Conservation (phyloP, 2,113 vertebrate genomes). For the Gallinago paraguaiae region DNA sequence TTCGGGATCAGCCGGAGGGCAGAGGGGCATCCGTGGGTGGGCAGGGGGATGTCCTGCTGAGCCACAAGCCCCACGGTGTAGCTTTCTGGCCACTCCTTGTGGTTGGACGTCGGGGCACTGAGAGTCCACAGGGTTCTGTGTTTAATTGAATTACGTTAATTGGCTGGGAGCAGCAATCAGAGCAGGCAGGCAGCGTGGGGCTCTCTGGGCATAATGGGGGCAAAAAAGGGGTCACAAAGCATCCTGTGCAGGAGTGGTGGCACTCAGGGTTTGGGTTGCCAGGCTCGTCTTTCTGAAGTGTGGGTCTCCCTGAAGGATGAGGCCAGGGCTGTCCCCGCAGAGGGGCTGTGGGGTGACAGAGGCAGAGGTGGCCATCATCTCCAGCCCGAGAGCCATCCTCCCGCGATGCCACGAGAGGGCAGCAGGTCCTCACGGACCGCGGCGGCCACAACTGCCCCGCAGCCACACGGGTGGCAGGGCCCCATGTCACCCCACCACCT, state of each 20-base stretch:
- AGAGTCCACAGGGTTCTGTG: neutral
- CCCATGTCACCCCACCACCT: neutral
- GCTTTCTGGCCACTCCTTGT: neutral
- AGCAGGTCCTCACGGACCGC: slow-evolving; percentile 62
- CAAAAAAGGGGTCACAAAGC: neutral
- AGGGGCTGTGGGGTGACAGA: neutral
- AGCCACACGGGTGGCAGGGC: neutral
- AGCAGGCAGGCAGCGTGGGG: neutral
- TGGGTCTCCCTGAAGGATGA: neutral
- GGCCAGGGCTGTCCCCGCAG: rapidly evolving
- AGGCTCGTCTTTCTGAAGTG: rapidly evolving
- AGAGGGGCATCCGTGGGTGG: rapidly evolving
- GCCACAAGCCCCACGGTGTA: rapidly evolving
- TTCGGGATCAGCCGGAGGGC: neutral
- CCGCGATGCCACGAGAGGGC: slow-evolving; percentile 72
- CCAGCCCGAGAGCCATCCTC: slow-evolving; percentile 18
- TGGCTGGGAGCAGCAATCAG: rapidly evolving
- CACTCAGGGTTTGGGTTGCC: neutral
- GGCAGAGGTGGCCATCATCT: neutral
- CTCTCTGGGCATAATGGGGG: rapidly evolving
- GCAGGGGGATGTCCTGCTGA: neutral
- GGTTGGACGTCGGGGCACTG: rapidly evolving
- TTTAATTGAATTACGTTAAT: neutral
- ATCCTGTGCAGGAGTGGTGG: rapidly evolving
- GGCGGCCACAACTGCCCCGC: neutral